Conservation (phyloP, 2,113 vertebrate species). For the Corvus moneduloides region DNA sequence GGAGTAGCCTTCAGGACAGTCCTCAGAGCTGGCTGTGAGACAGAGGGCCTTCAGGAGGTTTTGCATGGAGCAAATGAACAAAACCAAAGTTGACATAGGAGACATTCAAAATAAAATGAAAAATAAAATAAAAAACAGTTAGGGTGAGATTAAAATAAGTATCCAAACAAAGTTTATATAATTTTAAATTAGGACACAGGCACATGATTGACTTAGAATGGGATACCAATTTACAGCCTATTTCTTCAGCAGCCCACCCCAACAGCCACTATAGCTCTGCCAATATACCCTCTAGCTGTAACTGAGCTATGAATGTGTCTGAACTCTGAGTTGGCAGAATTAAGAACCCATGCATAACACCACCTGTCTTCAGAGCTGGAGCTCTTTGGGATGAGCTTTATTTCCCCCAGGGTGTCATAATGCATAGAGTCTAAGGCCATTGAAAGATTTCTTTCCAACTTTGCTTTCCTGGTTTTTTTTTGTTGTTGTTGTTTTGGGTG, state of each 20-base stretch:
- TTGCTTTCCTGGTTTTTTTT: neutral
- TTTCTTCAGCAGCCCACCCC: neutral
- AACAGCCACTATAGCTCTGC: neutral
- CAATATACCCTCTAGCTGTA: accelerated
- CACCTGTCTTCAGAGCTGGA: neutral
- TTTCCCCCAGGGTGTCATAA: neutral
- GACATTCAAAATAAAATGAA: neutral
- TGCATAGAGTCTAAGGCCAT: neutral
- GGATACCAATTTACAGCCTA: neutral
- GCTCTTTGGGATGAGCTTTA: neutral
- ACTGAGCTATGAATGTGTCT: neutral
- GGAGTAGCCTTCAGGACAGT: neutral
- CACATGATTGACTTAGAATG: neutral
- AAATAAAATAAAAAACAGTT: neutral
- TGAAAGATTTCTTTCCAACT: neutral
- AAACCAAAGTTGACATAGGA: neutral
- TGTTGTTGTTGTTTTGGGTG: neutral
- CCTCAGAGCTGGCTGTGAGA: neutral
- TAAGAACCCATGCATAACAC: neutral
- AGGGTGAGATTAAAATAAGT: neutral
- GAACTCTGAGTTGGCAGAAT: neutral
- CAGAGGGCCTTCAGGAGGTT: neutral
- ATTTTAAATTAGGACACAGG: neutral
- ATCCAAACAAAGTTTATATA: neutral
- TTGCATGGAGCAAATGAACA: neutral